Evolutionary conservation across 2,113 vertebrate genomes (phyloP).

Genomic region (Otocyon megalotis): DNA sequence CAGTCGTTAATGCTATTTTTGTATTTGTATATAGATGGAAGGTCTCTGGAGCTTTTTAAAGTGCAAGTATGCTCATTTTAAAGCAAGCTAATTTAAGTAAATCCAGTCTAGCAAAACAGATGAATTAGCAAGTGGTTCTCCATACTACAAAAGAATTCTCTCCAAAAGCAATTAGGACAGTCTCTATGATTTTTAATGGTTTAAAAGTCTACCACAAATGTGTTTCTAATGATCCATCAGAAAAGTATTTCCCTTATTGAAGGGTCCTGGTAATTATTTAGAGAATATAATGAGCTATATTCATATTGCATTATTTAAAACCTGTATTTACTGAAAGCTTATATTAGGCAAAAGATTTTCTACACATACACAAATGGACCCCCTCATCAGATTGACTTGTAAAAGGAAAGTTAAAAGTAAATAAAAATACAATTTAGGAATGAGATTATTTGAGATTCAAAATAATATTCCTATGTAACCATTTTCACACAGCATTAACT

Average conservation of each 20-base stretch:
- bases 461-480: neutral
- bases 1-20: slow-evolving; percentile 67
- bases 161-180: slow-evolving; percentile 65
- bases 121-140: slow-evolving; percentile 46
- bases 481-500: slow-evolving; percentile 53
- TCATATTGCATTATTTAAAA: slow-evolving; percentile 80
- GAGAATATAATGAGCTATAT: slow-evolving; percentile 50
- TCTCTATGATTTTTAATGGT: slow-evolving; percentile 53
- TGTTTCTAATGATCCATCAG: slow-evolving; percentile 71
- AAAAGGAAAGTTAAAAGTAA: slow-evolving; percentile 61
- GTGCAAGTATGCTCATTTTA: slow-evolving; percentile 53
- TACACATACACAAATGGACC: neutral
- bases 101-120: slow-evolving; percentile 42
- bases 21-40: slow-evolving; percentile 57
- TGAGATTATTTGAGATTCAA: slow-evolving; percentile 18
- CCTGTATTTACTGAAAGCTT: slow-evolving; percentile 68
- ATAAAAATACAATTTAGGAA: slow-evolving; percentile 51
- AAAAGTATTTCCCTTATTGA: slow-evolving; percentile 64
- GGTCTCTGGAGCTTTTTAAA: slow-evolving; percentile 58
- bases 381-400: neutral
- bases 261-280: slow-evolving; percentile 65
- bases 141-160: slow-evolving; percentile 38
- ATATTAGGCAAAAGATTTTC: slow-evolving; percentile 66
- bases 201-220: slow-evolving; percentile 71
- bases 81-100: slow-evolving; percentile 56